Evolutionary conservation across 2,113 vertebrate species (phyloP).

Genomic region (Anhinga rufa): DNA sequence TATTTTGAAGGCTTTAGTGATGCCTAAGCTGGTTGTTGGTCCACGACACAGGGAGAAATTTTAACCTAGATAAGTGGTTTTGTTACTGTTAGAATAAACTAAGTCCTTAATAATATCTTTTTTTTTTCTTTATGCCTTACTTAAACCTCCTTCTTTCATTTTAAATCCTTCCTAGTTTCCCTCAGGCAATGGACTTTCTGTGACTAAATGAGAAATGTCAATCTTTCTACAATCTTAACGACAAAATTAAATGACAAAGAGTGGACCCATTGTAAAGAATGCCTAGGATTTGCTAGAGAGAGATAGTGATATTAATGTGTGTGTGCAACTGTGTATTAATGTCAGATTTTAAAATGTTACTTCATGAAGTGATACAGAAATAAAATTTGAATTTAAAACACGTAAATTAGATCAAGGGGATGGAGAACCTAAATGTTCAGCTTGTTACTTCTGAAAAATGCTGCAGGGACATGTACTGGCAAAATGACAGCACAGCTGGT

Average conservation of each 20-base stretch:
- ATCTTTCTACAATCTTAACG: not conserved
- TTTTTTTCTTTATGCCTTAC: not conserved
- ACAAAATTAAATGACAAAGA: not conserved
- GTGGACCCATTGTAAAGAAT: not conserved
- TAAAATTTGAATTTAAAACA: constrained; percentile 6
- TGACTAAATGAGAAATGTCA: constrained; percentile 31
- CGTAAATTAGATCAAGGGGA: not conserved
- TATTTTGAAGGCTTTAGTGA: not conserved
- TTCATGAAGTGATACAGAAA: not conserved
- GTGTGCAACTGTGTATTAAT: not conserved
- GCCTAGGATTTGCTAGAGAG: not conserved
- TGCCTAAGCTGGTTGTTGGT: not conserved
- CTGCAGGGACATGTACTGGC: not conserved
- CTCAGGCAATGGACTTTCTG: not conserved
- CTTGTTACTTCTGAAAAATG: constrained; percentile 14
- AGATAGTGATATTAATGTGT: not conserved
- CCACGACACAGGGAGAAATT: not conserved
- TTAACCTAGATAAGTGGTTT: not conserved
- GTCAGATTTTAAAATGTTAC: not conserved
- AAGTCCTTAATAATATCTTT: not conserved
- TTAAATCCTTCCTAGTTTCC: not conserved
- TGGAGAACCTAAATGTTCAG: not conserved
- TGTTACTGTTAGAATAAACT: not conserved
- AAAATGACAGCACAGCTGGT: constrained; percentile 11
- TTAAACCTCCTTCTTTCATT: not conserved